These are phyloP conservation scores for Acheta domesticus DNA, from an alignment of 2,888 invertebrate species.

Conservation along the genomic window DNA sequence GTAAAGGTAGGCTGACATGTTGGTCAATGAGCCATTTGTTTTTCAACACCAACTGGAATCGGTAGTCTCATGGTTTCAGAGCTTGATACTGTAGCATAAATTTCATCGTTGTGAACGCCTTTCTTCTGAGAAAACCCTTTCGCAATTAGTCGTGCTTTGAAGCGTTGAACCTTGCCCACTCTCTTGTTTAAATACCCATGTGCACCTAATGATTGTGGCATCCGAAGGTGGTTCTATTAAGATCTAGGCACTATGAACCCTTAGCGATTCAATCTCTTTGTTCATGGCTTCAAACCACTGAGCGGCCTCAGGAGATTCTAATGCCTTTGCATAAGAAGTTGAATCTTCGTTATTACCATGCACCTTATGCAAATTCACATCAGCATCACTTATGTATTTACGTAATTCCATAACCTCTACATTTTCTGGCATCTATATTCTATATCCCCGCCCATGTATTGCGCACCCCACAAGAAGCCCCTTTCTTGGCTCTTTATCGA, in stretches of 20 bases:
- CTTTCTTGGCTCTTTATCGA: too few relatives aligned
- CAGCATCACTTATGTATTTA: too few relatives aligned
- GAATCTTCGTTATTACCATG: too few relatives aligned
- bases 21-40: conserved; percentile 28
- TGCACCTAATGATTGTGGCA: background rate
- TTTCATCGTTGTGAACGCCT: conserved; percentile 26
- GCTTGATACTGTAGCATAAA: background rate
- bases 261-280: too few relatives aligned
- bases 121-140: conserved; percentile 1
- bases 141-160: background rate
- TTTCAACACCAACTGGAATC: conserved; percentile 24
- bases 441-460: background rate
- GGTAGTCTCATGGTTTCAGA: conserved; percentile 26
- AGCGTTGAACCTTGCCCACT: background rate
- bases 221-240: background rate
- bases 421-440: background rate
- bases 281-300: too few relatives aligned
- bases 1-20: conserved; percentile 26
- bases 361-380: too few relatives aligned
- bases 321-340: too few relatives aligned
- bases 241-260: too few relatives aligned
- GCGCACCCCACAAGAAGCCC: background rate
- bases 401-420: background rate
- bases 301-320: too few relatives aligned
- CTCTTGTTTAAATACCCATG: background rate